Base-by-base conservation (phyloP, 2,888 invertebrate genomes). In the Gisinianus flammeolus region DNA sequence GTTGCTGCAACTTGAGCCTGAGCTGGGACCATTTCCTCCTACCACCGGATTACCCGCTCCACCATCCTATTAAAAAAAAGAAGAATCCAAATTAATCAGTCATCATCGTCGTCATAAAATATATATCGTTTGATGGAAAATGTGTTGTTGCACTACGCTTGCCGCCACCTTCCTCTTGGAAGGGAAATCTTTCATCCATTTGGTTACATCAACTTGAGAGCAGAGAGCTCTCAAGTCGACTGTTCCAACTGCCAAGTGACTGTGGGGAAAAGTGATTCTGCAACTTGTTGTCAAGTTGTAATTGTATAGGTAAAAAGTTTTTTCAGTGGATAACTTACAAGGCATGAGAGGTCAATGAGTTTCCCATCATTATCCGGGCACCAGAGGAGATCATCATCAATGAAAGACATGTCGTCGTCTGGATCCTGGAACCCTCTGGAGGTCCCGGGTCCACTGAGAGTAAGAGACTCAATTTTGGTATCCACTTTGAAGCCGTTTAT, bases 291-390 rank as follows among this genome's bases (percentile, higher is more conserved):
- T 62, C 12, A 44, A 44, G n/a, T 4, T 54, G 16, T 4, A 54
- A 54, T 54, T n/a, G 54, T 54, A 44, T n/a, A 54, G 54, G 6
- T 12, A n/a, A 66, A 30, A 30, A 66, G 6, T 62, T 62, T 12
- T 58, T 22, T n/a, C n/a, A n/a, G n/a, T n/a, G n/a, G 8, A n/a
- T 58, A 66, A 87, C 87, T 87, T 87, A 94, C 95, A 91, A 95
- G 91, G 89, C 95, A 95, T 85, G 94, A 93, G 87, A 95, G 91
- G 88, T 95, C 95, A 86, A 95, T 94, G 92, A 95, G 94, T 88
- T 94, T 95, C 88, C 94, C 94, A 90, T 95, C 95, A 89, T 94
- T 95, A 90, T 95, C 95, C 87, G 94, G 94, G 90, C 95, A 94
- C 96, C 96, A 96, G 88, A 93, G 90, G 86, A 95, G 91, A 88